Evolutionary conservation across 1,140 invertebrate genomes (phyloP), one percentile per base, ranked within the genome.

Genomic region (Pissodes strobi): DNA sequence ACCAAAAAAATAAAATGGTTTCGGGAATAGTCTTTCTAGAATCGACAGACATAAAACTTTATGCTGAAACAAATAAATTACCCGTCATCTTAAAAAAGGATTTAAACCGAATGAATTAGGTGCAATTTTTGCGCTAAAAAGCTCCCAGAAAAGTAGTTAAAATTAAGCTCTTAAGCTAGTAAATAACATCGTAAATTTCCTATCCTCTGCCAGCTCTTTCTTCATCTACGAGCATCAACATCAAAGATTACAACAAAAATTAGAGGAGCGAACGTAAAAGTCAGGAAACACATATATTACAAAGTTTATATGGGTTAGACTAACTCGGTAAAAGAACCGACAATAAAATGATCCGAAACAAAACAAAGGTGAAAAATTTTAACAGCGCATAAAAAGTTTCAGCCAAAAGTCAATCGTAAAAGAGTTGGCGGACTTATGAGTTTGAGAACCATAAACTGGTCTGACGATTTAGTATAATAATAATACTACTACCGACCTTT

Each of bases 281-380:
- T 76, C 74, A 71, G 63, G 60, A 69, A 74, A 72, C 72, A 76
- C 73, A 76, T 76, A 76, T 76, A 76, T 76, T 74, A 75, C 74
- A 74, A 76, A 76, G 74, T 76, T 76, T 76, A 74, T 73, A 74
- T 71, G 67, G 72, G 65, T 72, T 69, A 66, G 67, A 66, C 67
- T 69, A 64, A 68, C 69, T 70, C 68, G 39, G 69, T 67, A 73
- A 75, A 75, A 67, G 71, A 68, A 72, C 72, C 68, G 71, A 72
- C 72, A 70, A 72, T 74, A 74, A 74, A 72, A 74, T 64, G 67
- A 66, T 66, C 69, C 57, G 64, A 69, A 73, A 72, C 69, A 71
- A 74, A 73, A 73, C 67, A 72, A 75, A 73, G 72, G 69, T 72
- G 71, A 72, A 72, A 72, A 75, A 73, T 72, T 75, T 75, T 75